Conservation (phyloP, 2,113 vertebrate genomes). For the Ailuropoda melanoleuca region DNA sequence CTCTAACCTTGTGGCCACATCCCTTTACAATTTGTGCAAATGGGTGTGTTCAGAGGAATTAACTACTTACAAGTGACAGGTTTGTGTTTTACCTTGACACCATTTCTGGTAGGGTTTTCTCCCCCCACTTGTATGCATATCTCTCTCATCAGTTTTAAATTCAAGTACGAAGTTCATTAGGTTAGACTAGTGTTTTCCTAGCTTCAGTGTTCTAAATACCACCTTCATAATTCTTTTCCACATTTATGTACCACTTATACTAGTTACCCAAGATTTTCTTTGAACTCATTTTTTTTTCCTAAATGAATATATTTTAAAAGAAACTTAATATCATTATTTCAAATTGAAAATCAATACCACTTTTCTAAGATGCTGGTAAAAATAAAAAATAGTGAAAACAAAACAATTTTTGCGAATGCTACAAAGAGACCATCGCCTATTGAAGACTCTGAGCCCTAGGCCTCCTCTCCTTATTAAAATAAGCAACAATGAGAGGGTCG, state of each 20-base stretch:
- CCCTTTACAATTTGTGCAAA: neutral
- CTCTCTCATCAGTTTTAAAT: neutral
- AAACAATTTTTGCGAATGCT: neutral
- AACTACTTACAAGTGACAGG: neutral
- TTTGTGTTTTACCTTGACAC: neutral
- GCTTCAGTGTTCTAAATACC: neutral
- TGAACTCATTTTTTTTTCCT: neutral
- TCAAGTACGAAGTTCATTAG: neutral
- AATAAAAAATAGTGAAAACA: neutral
- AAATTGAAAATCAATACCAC: neutral
- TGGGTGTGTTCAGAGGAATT: neutral
- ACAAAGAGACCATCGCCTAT: neutral
- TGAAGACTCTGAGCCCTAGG: neutral
- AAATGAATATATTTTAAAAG: neutral
- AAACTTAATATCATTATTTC: neutral
- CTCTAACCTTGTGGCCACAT: neutral
- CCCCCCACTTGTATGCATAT: rapidly evolving
- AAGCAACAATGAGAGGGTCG: neutral
- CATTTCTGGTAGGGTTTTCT: neutral
- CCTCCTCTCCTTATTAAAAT: neutral
- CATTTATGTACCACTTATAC: neutral
- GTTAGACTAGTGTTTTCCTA: neutral
- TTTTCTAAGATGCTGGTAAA: neutral
- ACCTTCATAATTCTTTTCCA: neutral
- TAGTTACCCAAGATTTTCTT: slow-evolving; percentile 22